Evolutionary conservation across 1,140 invertebrate species (phyloP), one percentile per base, ranked within the genome.

Genomic region (Daktulosphaira vitifoliae): DNA sequence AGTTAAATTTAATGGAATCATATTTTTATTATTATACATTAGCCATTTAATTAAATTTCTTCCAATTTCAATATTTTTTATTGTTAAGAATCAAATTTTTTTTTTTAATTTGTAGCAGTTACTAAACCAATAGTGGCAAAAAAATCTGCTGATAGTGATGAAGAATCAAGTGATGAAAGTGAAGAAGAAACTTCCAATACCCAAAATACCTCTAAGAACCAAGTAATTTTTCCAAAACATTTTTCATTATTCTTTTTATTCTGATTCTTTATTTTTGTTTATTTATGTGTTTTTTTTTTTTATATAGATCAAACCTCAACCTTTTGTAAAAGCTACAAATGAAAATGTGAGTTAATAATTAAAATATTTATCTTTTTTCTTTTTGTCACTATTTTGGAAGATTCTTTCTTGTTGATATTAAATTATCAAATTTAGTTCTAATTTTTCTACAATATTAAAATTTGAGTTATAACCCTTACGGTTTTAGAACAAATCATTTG

Each of bases 401-500:
- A 33, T 6, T 33, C 11, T 33, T 33, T 33, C 11, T 33, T 33
- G 5, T n/a, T n/a, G n/a, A n/a, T n/a, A n/a, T n/a, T n/a, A n/a
- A n/a, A n/a, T n/a, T n/a, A n/a, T n/a, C n/a, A n/a, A n/a, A n/a
- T n/a, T n/a, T n/a, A n/a, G n/a, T n/a, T n/a, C n/a, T n/a, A n/a
- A n/a, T n/a, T n/a, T n/a, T n/a, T n/a, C n/a, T n/a, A n/a, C n/a
- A n/a, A n/a, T n/a, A n/a, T n/a, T 33, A 33, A 33, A 33, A 33
- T 33, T 33, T 11, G 11, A 33, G n/a, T n/a, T n/a, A n/a, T n/a
- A 33, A 33, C 29, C 29, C n/a, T 3, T 16, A 18, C 46, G 4
- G 25, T 59, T 56, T 48, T 62, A 62, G 42, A 48, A 62, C 26
- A 62, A 62, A 48, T 20, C 29, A 20, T 59, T 59, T n/a, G 44